Evolutionary conservation across 2,797 vertebrate genomes (phyloP).

Genomic region (Semaprochilodus insignis): DNA sequence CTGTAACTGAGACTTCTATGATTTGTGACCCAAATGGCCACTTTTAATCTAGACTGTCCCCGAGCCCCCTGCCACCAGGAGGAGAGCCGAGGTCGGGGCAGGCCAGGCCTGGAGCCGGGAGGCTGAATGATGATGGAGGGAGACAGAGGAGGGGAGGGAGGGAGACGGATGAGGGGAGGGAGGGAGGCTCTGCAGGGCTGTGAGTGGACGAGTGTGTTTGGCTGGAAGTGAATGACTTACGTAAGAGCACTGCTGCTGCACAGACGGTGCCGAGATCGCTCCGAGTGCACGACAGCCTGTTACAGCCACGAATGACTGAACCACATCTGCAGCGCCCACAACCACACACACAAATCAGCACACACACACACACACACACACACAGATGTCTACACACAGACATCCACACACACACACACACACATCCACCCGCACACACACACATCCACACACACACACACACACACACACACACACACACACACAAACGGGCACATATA

Average conservation of each 20-base stretch:
- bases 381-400: no score
- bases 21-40: no score
- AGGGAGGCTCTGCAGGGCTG: background rate
- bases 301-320: background rate
- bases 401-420: background rate
- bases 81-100: background rate
- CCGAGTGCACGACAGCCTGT: background rate
- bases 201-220: background rate
- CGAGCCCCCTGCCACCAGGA: no score
- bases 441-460: background rate
- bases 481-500: constrained; percentile 10
- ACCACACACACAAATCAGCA: no score
- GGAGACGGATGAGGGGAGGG: background rate
- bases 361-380: background rate
- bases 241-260: background rate
- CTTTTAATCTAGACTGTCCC: no score
- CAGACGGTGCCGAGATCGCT: background rate
- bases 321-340: background rate
- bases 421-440: background rate
- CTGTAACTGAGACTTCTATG: no score
- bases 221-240: constrained; percentile 18
- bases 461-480: constrained; percentile 11
- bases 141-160: background rate
- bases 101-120: background rate
- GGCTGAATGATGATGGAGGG: background rate